Evolutionary conservation across 2,113 vertebrate species (phyloP), one percentile per base, ranked within the genome.

Genomic region (Syngnathus scovelli): DNA sequence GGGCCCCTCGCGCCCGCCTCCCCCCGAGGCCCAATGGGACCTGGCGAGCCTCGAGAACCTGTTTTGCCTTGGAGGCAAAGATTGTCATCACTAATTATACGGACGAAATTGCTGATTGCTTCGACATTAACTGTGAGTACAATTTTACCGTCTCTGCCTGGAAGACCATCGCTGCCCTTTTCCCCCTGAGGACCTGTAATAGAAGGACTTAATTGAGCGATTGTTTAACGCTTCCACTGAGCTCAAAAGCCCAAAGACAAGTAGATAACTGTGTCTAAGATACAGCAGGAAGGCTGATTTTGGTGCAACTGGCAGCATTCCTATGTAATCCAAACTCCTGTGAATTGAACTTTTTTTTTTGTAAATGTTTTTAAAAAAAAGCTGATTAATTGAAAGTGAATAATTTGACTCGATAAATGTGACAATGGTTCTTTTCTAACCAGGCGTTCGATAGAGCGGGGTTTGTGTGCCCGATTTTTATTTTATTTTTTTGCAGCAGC

Each of bases 21-120:
- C 10, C 94, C 95, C 61, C 90, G 93, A 67, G 93, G 90, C 65
- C 93, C 90, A n/a, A 56, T 78, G 27, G 92, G 89, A 64, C 93
- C 91, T 39, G 89, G 89, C 54, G 86, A 74, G 64, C 92, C 92
- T 71, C 72, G 88, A 84, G 88, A 89, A 41, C 91, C 92, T 36
- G 83, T 61, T 75, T 82, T 90, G 18, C 90, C 90, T 93, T 64
- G 55, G 67, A 76, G 74, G 70, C 80, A 59, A 65, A 78, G 72
- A 78, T 51, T 84, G 52, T 67, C 65, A 65, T 69, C 69, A 87
- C 77, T 72, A 78, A 80, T 79, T 65, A 67, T 1, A 2, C 70
- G 77, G 52, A 37, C 56, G 70, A 66, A 66, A 72, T 39, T 52
- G 52, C 60, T 74, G 27, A 33, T 70, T 60, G 61, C 46, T 51